Conservation (phyloP, 2,888 invertebrate genomes). For the Thereva unica region DNA sequence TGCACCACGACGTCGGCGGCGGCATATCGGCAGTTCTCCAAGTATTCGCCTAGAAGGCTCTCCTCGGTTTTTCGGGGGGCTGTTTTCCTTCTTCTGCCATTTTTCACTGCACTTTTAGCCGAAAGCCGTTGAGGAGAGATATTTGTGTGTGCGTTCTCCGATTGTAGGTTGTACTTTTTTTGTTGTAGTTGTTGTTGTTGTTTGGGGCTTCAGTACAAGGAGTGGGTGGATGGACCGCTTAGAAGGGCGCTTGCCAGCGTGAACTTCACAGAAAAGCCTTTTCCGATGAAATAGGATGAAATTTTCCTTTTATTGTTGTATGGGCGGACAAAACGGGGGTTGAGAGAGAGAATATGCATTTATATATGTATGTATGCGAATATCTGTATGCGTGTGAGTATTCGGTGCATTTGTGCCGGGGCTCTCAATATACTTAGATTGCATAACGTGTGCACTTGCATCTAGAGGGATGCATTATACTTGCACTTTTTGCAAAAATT, state of each 20-base stretch:
- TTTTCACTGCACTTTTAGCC: no score
- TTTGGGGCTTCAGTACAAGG: not conserved
- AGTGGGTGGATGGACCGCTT: slow-evolving; percentile 17
- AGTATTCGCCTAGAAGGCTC: not conserved
- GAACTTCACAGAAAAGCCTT: slow-evolving; percentile 26
- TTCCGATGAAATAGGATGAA: not conserved
- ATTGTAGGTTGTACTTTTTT: not conserved
- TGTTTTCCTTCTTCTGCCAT: not conserved
- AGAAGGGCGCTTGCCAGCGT: slow-evolving; percentile 29
- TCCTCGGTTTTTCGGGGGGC: slow-evolving; percentile 1
- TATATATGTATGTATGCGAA: no score
- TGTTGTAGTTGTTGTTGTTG: not conserved
- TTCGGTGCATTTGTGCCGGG: not conserved
- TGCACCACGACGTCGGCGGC: not conserved
- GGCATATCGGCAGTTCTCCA: no score
- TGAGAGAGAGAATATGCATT: no score
- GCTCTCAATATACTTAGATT: no score
- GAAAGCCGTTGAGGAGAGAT: not conserved
- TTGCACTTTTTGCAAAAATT: slow-evolving; percentile 5
- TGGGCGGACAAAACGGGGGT: no score
- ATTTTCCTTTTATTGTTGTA: not conserved
- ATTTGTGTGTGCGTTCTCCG: not conserved
- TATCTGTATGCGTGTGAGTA: not conserved
- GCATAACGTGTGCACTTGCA: not conserved
- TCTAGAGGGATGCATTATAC: not conserved